These are phyloP conservation scores for Dynastes grantii DNA, from an alignment of 2,888 invertebrate species.

Conservation along the genomic window DNA sequence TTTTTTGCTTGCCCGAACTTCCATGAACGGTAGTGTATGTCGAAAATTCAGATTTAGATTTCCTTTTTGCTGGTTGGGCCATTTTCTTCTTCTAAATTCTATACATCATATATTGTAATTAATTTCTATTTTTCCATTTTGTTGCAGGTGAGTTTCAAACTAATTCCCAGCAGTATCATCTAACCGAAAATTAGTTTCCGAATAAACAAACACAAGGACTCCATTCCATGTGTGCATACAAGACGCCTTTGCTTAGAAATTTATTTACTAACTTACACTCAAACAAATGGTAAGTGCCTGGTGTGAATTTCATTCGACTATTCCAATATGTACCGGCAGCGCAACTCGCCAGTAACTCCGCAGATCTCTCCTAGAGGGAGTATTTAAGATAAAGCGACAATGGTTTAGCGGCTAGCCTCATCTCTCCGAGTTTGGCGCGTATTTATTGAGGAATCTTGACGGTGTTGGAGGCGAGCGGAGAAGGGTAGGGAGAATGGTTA, in stretches of 20 bases:
- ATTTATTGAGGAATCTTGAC: not conserved
- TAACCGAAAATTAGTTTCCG: not conserved
- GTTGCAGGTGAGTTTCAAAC: constrained; percentile 1
- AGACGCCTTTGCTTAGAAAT: not conserved
- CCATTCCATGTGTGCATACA: not conserved
- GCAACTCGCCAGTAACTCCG: not conserved
- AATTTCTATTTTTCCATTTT: not conserved
- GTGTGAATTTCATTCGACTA: constrained; percentile 1
- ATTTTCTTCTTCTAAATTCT: too few relatives aligned
- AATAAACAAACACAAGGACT: not conserved
- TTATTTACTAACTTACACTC: not conserved
- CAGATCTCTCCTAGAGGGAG: not conserved
- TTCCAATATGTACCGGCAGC: not conserved
- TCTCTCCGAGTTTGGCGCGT: constrained; percentile 9
- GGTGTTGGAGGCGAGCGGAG: too few relatives aligned
- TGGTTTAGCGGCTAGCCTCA: constrained; percentile 21
- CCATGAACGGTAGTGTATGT: too few relatives aligned
- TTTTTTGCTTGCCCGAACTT: too few relatives aligned
- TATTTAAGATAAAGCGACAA: constrained; percentile 22
- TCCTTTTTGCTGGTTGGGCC: too few relatives aligned
- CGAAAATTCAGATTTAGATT: too few relatives aligned
- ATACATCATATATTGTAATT: not conserved
- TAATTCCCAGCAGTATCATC: not conserved
- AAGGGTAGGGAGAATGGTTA: not conserved
- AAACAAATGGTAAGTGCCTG: not conserved